These are phyloP conservation scores for Hassar affinis DNA, from an alignment of 2,113 vertebrate genomes.

Conservation along the genomic window DNA sequence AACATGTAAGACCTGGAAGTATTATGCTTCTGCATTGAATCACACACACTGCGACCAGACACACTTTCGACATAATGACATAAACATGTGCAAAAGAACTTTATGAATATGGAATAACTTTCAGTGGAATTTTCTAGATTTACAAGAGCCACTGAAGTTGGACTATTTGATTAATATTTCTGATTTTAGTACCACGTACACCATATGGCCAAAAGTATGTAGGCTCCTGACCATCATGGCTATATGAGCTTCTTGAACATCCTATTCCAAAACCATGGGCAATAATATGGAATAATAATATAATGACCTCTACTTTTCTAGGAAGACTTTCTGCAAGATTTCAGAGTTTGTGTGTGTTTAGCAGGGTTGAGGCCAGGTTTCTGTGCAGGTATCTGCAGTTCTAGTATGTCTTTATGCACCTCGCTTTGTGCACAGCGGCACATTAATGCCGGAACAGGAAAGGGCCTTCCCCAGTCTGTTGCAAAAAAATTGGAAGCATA, in stretches of 20 bases:
- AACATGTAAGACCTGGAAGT: too few species aligned
- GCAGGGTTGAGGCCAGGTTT: neutral
- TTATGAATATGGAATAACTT: too few species aligned
- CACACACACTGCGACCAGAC: too few species aligned
- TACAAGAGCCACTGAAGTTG: too few species aligned
- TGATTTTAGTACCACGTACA: too few species aligned
- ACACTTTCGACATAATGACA: too few species aligned
- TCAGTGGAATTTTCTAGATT: too few species aligned
- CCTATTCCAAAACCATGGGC: neutral
- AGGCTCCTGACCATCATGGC: neutral
- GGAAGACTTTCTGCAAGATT: neutral
- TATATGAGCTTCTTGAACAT: neutral
- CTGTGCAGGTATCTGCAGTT: neutral
- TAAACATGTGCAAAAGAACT: too few species aligned
- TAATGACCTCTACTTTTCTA: neutral
- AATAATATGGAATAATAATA: neutral
- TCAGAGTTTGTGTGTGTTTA: neutral
- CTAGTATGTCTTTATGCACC: neutral
- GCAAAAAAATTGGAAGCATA: neutral
- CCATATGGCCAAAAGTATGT: neutral
- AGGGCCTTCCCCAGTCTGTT: neutral
- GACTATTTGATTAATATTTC: too few species aligned
- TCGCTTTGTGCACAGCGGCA: neutral
- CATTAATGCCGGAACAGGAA: neutral
- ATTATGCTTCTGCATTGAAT: too few species aligned